phyloP scores from a whole-genome alignment of 1,140 invertebrate genomes.

The Sminthurides bifidus region DNA sequence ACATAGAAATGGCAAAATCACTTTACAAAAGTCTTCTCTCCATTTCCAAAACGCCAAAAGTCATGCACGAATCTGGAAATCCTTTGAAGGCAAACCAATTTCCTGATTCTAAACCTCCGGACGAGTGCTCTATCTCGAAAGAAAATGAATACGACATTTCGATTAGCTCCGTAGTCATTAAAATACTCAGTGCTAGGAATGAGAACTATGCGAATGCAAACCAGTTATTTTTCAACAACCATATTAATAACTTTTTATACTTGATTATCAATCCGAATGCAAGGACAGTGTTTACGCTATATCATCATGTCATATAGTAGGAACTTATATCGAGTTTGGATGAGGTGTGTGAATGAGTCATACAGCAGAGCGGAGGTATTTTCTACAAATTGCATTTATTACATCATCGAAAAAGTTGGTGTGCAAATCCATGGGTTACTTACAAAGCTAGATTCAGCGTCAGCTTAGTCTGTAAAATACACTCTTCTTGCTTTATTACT shows the following conservation, averaged over 20 bases:
- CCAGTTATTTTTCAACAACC: constrained; percentile 5
- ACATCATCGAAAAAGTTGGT: no score
- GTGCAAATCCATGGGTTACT: no score
- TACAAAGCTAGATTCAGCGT: no score
- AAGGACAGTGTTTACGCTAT: constrained; percentile 14
- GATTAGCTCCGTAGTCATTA: constrained; percentile 14
- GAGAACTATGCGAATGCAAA: neutral
- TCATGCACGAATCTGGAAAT: neutral
- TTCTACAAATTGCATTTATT: no score
- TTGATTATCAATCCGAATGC: constrained; percentile 17
- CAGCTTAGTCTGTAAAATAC: no score
- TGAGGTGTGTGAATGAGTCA: no score
- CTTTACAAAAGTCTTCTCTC: constrained; percentile 50
- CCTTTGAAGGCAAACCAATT: neutral
- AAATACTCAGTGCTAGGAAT: constrained; percentile 5
- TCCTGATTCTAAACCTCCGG: no score
- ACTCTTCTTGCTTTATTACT: no score
- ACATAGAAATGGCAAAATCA: constrained; percentile 43
- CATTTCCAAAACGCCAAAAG: neutral
- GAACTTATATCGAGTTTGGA: no score
- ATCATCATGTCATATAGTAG: constrained; percentile 23
- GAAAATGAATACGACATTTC: neutral
- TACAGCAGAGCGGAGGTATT: no score
- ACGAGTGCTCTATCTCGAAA: no score
- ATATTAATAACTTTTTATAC: constrained; percentile 27